phyloP scores from a whole-genome alignment of 2,888 invertebrate species.

The Pachycephus smyrnensis region DNA sequence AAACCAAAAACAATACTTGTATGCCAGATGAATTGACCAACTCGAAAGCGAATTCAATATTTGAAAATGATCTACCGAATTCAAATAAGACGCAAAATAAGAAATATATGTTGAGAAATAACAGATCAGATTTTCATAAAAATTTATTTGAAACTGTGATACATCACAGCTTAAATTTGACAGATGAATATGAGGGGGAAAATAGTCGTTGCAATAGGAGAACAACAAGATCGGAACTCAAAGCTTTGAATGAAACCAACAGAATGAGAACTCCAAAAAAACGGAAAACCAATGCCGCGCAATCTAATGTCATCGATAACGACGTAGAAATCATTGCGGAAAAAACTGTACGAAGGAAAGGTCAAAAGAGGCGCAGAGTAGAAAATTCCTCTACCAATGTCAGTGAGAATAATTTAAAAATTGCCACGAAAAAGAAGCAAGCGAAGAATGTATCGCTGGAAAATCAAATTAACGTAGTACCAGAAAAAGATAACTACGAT shows the following conservation, averaged over 20 bases:
- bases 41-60: background rate
- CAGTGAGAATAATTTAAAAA: background rate
- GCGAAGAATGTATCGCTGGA: background rate
- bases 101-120: background rate
- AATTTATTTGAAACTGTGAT: background rate
- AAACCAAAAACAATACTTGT: background rate
- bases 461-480: background rate
- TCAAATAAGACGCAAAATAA: background rate
- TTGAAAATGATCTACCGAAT: background rate
- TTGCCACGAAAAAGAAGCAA: background rate
- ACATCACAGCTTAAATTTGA: background rate
- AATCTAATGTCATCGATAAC: background rate
- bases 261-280: background rate
- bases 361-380: background rate
- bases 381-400: background rate
- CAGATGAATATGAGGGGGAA: background rate
- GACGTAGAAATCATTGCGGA: background rate
- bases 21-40: background rate
- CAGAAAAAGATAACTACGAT: background rate
- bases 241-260: background rate
- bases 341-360: background rate
- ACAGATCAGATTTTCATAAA: background rate
- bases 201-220: background rate
- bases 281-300: background rate
- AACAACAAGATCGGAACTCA: background rate